Evolutionary conservation across 2,797 vertebrate species (phyloP), one percentile per base, ranked within the genome.

Genomic region (Melanotaenia maccullochi): DNA sequence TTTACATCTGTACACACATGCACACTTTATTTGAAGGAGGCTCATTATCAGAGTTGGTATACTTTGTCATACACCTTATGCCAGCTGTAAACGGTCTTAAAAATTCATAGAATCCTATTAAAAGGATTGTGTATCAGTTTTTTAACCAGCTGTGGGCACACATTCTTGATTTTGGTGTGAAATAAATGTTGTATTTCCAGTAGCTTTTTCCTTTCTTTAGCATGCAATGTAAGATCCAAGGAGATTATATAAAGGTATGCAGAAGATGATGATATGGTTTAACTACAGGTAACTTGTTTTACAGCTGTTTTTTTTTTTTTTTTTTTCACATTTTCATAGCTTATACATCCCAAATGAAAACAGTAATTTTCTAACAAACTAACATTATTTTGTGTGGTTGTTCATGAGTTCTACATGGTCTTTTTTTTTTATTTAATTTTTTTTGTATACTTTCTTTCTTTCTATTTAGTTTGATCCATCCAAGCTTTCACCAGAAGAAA

Each of bases 401-500:
- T 67, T 55, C 9, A 13, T 12, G 11, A 49, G 6, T 0, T 59
- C 2, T 28, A 12, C 0, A 40, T 40, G 30, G 30, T 32, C 30
- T 32, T 32, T 78, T 13, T 47, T 69, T 36, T 12, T 55, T 33
- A 70, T 38, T 13, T 3, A 32, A 32, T 32, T 32, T 32, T 32
- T 32, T 32, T 32, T 6, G 0, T 28, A 28, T 28, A 28, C 14
- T 62, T 8, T 56, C 11, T 20, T 25, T 59, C 71, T 65, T 36
- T 65, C 56, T 75, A 71, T 88, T 12, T 75, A 97, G 98, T 91
- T 97, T 9, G 97, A 98, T 72, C 80, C 98, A 75, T 97, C 97
- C 4, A 95, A 97, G 75, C 94, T 98, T 60, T 97, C 97, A 66
- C 96, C 97, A 7, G 98, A 99, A 65, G 98, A 99, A 79, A 95